Evolutionary conservation across 2,888 invertebrate species (phyloP), one percentile per base, ranked within the genome.

Genomic region (Tetanocera ferruginea): DNA sequence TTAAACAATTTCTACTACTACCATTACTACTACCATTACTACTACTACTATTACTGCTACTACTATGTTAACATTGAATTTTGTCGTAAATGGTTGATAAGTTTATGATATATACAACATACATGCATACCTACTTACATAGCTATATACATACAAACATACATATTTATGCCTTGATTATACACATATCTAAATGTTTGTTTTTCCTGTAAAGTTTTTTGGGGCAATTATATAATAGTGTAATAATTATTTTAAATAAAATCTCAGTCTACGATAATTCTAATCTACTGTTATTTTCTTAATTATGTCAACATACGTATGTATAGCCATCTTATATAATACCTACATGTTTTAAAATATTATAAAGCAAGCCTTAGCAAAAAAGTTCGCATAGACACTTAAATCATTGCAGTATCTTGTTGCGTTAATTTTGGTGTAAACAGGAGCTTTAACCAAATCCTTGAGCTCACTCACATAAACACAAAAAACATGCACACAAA

Each of bases 51-150:
- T 43, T 43, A 43, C 43, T 43, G 43, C 60, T 25, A 60, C 60
- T 64, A 28, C 64, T 31, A 34, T 64, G 83, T 80, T 81, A 82
- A 82, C 74, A 83, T 87, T 87, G 86, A 88, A 87, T 85, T 71
- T 62, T 87, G 87, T 87, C 88, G 88, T 87, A 87, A 73, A 86
- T 87, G 88, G 88, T 87, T 87, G 88, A 87, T 87, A 86, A 87
- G 87, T 88, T 73, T 72, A 72, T 72, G 57, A 57, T 72, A 28
- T 57, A 57, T 37, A 60, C 55, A 23, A 57, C 34, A 19, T 55
- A 67, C 67, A 23, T 49, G 43, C n/a, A 9, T 70, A 52, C 34
- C 17, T 55, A 55, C 25, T 31, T 71, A 55, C 51, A 52, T 71
- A 71, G 17, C 19, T 67, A 17, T 9, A 23, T 51, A 69, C 25